Conservation (phyloP, 2,888 invertebrate genomes). For the Leucophenga montana region DNA sequence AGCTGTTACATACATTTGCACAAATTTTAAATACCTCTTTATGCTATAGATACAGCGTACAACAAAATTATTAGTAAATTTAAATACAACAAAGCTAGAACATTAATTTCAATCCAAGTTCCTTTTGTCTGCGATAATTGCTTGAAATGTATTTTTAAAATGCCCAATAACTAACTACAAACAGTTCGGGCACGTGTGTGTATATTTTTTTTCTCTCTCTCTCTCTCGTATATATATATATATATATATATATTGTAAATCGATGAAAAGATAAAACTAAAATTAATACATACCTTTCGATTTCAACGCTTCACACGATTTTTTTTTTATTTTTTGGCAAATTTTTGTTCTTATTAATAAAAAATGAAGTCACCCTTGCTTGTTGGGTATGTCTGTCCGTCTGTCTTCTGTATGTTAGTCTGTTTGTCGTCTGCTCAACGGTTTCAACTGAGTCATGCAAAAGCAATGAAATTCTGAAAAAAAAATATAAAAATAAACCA, state of each 20-base stretch:
- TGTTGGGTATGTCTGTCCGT: background rate
- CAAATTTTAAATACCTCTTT: too few relatives aligned
- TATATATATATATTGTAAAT: too few relatives aligned
- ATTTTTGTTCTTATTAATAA: background rate
- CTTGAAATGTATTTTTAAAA: slow-evolving; percentile 42
- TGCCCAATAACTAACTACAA: background rate
- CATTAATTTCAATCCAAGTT: slow-evolving; percentile 18
- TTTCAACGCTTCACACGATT: slow-evolving; percentile 11
- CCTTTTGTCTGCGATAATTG: slow-evolving; percentile 52
- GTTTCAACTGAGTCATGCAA: slow-evolving; percentile 9
- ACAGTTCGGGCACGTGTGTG: slow-evolving; percentile 52
- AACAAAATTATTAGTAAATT: background rate
- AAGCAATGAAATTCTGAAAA: background rate
- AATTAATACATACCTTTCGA: slow-evolving; percentile 6
- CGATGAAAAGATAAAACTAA: slow-evolving; percentile 27
- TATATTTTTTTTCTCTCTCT: background rate
- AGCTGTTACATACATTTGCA: too few relatives aligned
- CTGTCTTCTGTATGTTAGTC: background rate
- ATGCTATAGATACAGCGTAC: too few relatives aligned
- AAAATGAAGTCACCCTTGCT: slow-evolving; percentile 22
- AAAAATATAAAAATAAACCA: background rate
- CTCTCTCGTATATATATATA: background rate
- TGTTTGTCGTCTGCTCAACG: background rate
- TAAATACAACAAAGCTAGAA: background rate
- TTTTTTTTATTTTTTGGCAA: slow-evolving; percentile 11